Base-by-base conservation (phyloP, 2,888 invertebrate species). In the Drosophila cracens region DNA sequence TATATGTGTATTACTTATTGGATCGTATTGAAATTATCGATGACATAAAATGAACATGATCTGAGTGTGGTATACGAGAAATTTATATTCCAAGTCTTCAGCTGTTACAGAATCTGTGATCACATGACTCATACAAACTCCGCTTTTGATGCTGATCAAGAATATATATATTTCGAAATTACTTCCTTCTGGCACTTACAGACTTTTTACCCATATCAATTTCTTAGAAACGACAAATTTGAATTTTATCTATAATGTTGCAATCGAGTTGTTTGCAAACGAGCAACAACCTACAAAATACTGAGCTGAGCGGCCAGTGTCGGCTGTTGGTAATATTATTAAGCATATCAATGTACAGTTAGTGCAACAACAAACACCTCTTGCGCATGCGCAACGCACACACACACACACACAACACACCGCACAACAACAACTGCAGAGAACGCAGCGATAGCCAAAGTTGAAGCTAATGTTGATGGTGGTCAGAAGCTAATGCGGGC, bases 321-420 rank as follows among this genome's bases (percentile, higher is more conserved):
- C 83, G 83, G 83, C 86, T 66, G 59, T 70, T 60, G 69, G 81
- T 70, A 73, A 76, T 72, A 60, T 60, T 77, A 82, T 89, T 74
- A 76, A 75, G 70, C 87, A 84, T 85, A 85, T 85, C 85, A 71
- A 87, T 76, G 70, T 74, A 67, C 65, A 66, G 57, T 38, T 27
- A 40, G 64, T 43, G 69, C 72, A 72, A 87, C 87, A 87, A 38
- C 8, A 38, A 38, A 38, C 56, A 29, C 38, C 89, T 80, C 89
- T 68, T 51, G 82, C 82, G 77, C 82, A 74, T 87, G 87, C 74
- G 77, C 85, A 85, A 84, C 70, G 33, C 33, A 31, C 43, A 38
- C 18, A 33, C 31, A 21, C 13, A 13, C 31, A 31, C 25, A 18
- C 36, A 21, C 16, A 27, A 31, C 36, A 31, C 36, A 38, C 18